Percentiles rank a stretch among this genome's conserved stretches.
phyloP scores from a whole-genome alignment of 23 tunicate species.

The Phallusia fumigata region DNA sequence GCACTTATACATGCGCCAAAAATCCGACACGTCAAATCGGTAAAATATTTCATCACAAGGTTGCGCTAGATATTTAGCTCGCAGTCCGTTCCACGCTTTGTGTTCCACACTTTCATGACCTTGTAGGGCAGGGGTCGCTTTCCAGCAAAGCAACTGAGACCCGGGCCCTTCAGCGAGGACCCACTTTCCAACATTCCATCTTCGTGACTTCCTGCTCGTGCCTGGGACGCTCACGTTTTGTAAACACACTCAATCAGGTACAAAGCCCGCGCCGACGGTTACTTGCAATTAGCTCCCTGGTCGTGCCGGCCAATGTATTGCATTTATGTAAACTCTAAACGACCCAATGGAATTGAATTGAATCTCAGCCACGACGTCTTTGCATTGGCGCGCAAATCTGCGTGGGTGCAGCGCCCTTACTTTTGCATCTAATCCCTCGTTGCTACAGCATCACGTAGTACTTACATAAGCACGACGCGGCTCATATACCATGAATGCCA shows the following conservation, averaged over 20 bases:
- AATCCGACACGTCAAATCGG: too few species aligned
- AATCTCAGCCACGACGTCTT: neutral
- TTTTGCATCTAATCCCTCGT: too few species aligned
- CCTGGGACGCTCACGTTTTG: constrained; percentile 1
- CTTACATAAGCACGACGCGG: neutral
- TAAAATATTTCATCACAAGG: too few species aligned
- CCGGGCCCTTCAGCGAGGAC: too few species aligned
- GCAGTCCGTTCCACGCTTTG: too few species aligned
- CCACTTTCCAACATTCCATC: too few species aligned
- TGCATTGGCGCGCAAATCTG: neutral
- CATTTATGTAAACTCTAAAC: neutral
- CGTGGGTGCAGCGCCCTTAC: neutral
- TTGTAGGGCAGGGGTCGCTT: too few species aligned
- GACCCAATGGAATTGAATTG: neutral
- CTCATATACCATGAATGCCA: neutral
- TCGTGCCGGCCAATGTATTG: constrained; percentile 2
- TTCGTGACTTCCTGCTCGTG: constrained; percentile 4
- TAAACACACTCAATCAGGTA: constrained; percentile 1
- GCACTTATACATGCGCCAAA: too few species aligned
- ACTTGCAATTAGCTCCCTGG: neutral
- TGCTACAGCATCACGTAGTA: neutral
- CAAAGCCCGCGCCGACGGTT: neutral
- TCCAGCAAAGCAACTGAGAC: too few species aligned
- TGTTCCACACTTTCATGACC: too few species aligned
- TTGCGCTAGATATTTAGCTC: too few species aligned